Base-by-base conservation (phyloP, 1,140 invertebrate genomes). In the Drosophila navojoa region DNA sequence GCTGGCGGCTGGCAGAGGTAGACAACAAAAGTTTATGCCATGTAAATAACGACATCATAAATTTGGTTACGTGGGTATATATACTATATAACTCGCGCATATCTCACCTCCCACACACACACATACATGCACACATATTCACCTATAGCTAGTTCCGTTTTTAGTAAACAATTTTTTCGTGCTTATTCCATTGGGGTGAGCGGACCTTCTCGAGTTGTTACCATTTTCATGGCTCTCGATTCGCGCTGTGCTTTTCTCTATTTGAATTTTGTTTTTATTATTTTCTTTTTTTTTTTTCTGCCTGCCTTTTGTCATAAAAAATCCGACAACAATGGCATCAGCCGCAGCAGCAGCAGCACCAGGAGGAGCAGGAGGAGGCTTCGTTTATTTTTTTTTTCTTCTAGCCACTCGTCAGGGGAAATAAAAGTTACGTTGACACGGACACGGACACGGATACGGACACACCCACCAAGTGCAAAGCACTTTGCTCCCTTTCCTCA, bases 31-130 rank as follows among this genome's bases (percentile, higher is more conserved):
- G 79, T 86, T 87, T 86, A 79, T 86, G 79, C 79, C 82, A 82
- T 82, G 82, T 86, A 86, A 86, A 87, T 86, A 86, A 86, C 82
- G 82, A 82, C 84, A 87, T 86, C 82, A 86, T 87, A 86, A 86
- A 86, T 87, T 86, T 76, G 71, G 79, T 81, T 87, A 82, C 78
- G 62, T 75, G 67, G 60, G 49, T 44, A 40, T 67, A 66, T 47
- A 19, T 19, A 47, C n/a, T 47, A 47, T 50, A 29, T 68, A 61
- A 67, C 61, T 81, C 42, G 13, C 5, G 81, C 76, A 81, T 87
- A 86, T 87, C 81, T 74, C 59, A 69, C 45, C 64, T 67, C 7
- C 70, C 62, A 63, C 63, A 73, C 38, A 35, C 45, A 44, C 29
- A 64, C 27, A 44, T 72, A 62, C 2, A 19, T 72, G 59, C 54